These are phyloP conservation scores for Drosophila anomelani DNA, from an alignment of 2,888 invertebrate species.

Conservation along the genomic window DNA sequence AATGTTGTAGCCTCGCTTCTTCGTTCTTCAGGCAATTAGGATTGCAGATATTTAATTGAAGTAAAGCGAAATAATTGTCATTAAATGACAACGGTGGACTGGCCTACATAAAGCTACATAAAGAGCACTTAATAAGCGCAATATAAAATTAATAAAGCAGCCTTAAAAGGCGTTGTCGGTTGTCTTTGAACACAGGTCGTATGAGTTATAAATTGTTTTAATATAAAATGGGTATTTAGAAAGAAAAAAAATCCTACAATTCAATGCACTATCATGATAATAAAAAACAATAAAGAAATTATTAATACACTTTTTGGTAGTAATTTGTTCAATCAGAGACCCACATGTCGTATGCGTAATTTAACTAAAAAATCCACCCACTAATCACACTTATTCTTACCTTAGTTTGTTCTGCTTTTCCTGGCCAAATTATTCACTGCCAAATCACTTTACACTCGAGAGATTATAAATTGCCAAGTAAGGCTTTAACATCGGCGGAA, in stretches of 20 bases:
- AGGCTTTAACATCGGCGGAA: conserved; percentile 6
- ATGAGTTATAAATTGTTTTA: background rate
- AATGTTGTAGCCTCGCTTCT: conserved; percentile 31
- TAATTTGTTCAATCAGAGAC: background rate
- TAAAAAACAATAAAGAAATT: background rate
- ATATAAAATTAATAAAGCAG: conserved; percentile 7
- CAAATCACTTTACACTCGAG: conserved; percentile 26
- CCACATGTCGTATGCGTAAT: conserved; percentile 15
- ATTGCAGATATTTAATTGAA: conserved; percentile 29
- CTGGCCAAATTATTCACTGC: conserved; percentile 3
- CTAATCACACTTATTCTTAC: background rate
- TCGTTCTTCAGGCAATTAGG: conserved; percentile 33
- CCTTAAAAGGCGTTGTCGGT: background rate
- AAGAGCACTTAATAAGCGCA: background rate
- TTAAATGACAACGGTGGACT: background rate
- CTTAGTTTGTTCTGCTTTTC: conserved; percentile 16
- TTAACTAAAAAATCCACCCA: background rate
- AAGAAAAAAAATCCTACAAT: background rate
- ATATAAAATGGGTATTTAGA: background rate
- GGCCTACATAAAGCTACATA: background rate
- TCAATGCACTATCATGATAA: background rate
- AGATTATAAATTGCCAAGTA: conserved; percentile 21
- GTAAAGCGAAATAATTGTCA: conserved; percentile 13
- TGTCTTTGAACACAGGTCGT: background rate
- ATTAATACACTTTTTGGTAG: background rate